A percentile compares a stretch with the other conserved stretches of the same genome.
Conservation (phyloP, 2,888 invertebrate genomes). For the Lepidocyrtoides sp. region DNA sequence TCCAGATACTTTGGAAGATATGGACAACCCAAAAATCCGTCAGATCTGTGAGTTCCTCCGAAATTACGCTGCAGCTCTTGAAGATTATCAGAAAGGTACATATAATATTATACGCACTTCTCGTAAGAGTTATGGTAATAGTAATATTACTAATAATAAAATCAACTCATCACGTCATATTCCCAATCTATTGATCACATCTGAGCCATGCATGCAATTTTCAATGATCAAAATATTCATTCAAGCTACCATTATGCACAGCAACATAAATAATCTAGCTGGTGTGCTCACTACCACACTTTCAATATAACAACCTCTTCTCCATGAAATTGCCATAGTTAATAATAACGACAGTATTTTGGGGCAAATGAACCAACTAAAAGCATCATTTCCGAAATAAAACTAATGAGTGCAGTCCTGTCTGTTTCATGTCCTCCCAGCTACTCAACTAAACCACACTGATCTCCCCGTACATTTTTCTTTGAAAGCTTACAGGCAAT, state of each 20-base stretch:
- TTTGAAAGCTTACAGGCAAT: neutral
- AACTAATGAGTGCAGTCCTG: constrained; percentile 7
- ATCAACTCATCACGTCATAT: constrained; percentile 23
- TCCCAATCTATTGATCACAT: no score
- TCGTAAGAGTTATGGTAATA: neutral
- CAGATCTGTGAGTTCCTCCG: constrained; percentile 90
- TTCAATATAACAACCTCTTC: neutral
- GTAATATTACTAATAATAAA: neutral
- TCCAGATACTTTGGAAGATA: constrained; percentile 89
- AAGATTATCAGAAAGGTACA: constrained; percentile 88
- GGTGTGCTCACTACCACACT: neutral
- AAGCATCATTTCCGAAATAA: constrained; percentile 57
- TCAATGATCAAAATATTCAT: no score
- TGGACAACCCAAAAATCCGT: constrained; percentile 89
- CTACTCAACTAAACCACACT: neutral
- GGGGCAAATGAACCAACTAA: constrained; percentile 62
- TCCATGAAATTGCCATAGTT: neutral
- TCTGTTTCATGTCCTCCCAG: neutral
- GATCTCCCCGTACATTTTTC: neutral
- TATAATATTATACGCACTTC: neutral
- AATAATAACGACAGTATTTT: constrained; percentile 31
- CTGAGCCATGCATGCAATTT: no score
- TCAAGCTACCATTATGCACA: no score
- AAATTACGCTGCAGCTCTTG: constrained; percentile 90
- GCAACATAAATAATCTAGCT: neutral